A percentile compares a stretch with the other conserved stretches of the same genome.
phyloP scores from a whole-genome alignment of 2,888 invertebrate genomes.

The Amblyjoppa fuscipennis region DNA sequence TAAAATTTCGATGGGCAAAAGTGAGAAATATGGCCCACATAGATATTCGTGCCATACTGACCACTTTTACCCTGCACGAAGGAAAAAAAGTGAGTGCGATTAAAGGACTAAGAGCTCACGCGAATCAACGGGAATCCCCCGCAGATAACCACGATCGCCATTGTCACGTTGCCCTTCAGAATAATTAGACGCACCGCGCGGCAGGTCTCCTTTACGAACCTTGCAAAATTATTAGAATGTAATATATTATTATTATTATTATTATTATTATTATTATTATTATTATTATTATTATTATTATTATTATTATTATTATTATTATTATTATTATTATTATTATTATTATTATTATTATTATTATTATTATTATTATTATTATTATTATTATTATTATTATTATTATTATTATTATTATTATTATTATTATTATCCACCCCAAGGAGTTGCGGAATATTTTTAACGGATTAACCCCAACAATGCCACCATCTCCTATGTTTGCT shows the following conservation, averaged over 20 bases:
- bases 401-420: too few species aligned
- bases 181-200: constrained; percentile 72
- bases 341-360: neutral
- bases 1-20: too few species aligned
- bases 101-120: constrained; percentile 69
- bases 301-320: neutral
- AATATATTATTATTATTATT: neutral
- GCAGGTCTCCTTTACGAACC: constrained; percentile 72
- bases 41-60: neutral
- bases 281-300: neutral
- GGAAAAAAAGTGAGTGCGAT: too few species aligned
- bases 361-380: neutral
- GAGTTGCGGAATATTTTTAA: too few species aligned
- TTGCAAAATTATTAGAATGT: constrained; percentile 43
- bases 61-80: neutral
- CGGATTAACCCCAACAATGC: too few species aligned
- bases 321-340: neutral
- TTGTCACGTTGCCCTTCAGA: constrained; percentile 77
- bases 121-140: constrained; percentile 76
- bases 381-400: too few species aligned
- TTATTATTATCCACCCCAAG: too few species aligned
- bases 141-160: constrained; percentile 75
- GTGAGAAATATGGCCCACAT: too few species aligned
- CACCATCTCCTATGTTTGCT: too few species aligned
- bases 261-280: neutral